These are phyloP conservation scores for Diaphora mendica DNA, from an alignment of 2,888 invertebrate species.

Conservation along the genomic window DNA sequence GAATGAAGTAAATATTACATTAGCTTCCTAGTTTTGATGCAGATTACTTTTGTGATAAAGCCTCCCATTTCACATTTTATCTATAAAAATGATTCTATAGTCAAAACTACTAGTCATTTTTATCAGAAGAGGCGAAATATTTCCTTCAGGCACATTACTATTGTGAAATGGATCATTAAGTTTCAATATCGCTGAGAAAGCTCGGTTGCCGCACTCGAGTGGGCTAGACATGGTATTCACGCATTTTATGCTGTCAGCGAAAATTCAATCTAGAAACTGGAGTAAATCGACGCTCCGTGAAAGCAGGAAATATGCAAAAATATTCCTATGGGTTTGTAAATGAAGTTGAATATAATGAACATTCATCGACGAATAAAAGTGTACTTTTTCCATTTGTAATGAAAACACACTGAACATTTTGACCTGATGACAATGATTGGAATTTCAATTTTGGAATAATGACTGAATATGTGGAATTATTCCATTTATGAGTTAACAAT, in stretches of 20 bases:
- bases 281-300: slow-evolving; percentile 56
- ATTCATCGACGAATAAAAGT: slow-evolving; percentile 34
- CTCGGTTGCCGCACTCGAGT: slow-evolving; percentile 45
- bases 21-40: not conserved
- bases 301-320: slow-evolving; percentile 66
- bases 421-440: slow-evolving; percentile 9
- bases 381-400: slow-evolving; percentile 30
- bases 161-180: slow-evolving; percentile 56
- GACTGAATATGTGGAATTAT: not conserved
- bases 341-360: slow-evolving; percentile 50
- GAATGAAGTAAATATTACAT: not conserved
- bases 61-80: slow-evolving; percentile 10
- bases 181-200: slow-evolving; percentile 61
- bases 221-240: slow-evolving; percentile 58
- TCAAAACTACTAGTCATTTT: slow-evolving; percentile 1
- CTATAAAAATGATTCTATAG: slow-evolving; percentile 2
- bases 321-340: slow-evolving; percentile 50
- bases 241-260: slow-evolving; percentile 68
- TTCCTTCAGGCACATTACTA: slow-evolving; percentile 53
- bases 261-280: slow-evolving; percentile 68
- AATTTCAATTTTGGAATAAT: not conserved
- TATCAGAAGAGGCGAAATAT: slow-evolving; percentile 45
- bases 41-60: not conserved
- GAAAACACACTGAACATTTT: slow-evolving; percentile 18
- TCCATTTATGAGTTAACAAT: not conserved